Conservation (phyloP, 2,888 invertebrate species). For the Ornithoptera alexandrae region DNA sequence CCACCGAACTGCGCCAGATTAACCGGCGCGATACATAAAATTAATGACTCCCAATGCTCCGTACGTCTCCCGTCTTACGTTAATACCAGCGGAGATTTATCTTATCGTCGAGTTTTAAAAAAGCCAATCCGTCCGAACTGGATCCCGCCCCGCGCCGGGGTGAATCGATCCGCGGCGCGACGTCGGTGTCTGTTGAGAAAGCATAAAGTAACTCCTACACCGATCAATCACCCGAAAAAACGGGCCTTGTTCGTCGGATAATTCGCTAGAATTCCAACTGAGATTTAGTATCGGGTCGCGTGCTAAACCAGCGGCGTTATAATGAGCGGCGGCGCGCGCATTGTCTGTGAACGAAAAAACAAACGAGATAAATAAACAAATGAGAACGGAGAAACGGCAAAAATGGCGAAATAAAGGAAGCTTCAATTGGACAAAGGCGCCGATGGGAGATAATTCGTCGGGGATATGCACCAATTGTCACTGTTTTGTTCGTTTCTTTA, state of each 20-base stretch:
- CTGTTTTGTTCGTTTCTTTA: conserved; percentile 70
- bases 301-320: conserved; percentile 70
- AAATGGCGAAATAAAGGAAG: conserved; percentile 77
- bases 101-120: conserved; percentile 43
- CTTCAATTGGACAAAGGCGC: conserved; percentile 78
- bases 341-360: conserved; percentile 60
- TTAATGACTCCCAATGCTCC: conserved; percentile 54
- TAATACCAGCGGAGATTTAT: conserved; percentile 46
- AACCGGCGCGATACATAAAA: conserved; percentile 58
- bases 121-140: conserved; percentile 47
- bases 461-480: conserved; percentile 79
- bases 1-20: conserved; percentile 49
- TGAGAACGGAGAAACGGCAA: conserved; percentile 78
- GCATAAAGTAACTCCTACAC: conserved; percentile 74
- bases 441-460: conserved; percentile 77
- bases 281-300: conserved; percentile 74
- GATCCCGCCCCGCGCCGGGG: conserved; percentile 39
- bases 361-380: conserved; percentile 78
- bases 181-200: conserved; percentile 49
- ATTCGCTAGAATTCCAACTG: conserved; percentile 77
- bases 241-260: conserved; percentile 67
- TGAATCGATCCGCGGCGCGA: conserved; percentile 49
- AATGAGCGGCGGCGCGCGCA: conserved; percentile 64
- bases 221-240: conserved; percentile 77
- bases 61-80: conserved; percentile 46